Base-by-base conservation (phyloP, 2,888 invertebrate species). In the Brachyopa scutellaris region DNA sequence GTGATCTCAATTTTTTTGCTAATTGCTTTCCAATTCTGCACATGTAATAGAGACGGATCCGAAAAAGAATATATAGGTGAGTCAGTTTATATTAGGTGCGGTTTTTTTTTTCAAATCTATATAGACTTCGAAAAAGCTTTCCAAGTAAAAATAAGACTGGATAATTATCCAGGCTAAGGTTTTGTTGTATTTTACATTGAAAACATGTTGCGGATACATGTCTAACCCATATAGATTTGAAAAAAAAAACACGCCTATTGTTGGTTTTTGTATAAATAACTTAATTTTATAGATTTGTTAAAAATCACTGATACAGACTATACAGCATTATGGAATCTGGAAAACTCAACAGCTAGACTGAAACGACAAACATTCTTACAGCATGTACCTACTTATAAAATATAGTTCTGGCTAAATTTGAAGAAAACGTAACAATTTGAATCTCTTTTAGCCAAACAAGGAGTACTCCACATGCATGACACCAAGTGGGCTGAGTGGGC, bases 401-500 rank as follows among this genome's bases (percentile, higher is more conserved):
- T 17, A 9, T 7, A 15, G 7, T 11, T 8, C 1, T 13, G 19
- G 1, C 2, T 2, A 2, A 5, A 7, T 7, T 26, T 17, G n/a
- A 38, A 26, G 7, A 5, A 0, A 13, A 13, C 5, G 2, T 45
- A 51, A 29, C 17, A 36, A 23, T 15, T 33, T 0, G 21, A 31
- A 4, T 45, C n/a, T 8, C n/a, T 61, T 67, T 13, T 31, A 79
- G 79, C n/a, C 26, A 11, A 93, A 94, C 86, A 91, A 92, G 86
- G 90, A 92, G 3, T 93, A 92, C 86, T 93, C 94, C 85, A 91
- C 91, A 13, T 94, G 91, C 88, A 91, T 89, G 87, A 94, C 89
- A 67, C 91, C 93, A 1, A 89, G 91, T 38, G 93, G 94, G 36
- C 91, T 91, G 55, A 87, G 90, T 7, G 96, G 95, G 0, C 93